Evolutionary conservation across 2,888 invertebrate genomes (phyloP).

Genomic region (Phyllotreta striolata): DNA sequence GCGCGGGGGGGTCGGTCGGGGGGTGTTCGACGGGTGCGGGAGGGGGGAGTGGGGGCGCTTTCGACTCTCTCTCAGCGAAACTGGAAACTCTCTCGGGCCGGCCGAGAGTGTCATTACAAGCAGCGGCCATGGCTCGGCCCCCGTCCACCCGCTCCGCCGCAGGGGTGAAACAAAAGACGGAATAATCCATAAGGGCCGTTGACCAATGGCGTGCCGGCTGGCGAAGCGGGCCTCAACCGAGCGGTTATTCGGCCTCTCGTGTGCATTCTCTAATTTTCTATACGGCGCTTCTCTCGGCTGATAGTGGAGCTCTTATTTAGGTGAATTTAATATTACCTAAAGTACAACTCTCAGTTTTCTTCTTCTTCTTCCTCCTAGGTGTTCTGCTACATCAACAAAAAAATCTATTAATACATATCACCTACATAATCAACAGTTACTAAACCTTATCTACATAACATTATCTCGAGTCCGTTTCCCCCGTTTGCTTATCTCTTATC

Average conservation of each 20-base stretch:
- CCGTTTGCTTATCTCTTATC: conserved; percentile 21
- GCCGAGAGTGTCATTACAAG: conserved; percentile 62
- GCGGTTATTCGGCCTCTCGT: conserved; percentile 20
- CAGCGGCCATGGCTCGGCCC: conserved; percentile 59
- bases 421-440: too few relatives aligned
- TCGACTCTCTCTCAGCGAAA: conserved; percentile 50
- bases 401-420: too few relatives aligned
- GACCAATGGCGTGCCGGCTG: conserved; percentile 59
- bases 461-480: background rate
- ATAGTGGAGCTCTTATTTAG: too few relatives aligned
- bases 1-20: conserved; percentile 19
- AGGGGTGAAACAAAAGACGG: conserved; percentile 62
- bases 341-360: too few relatives aligned
- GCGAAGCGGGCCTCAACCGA: conserved; percentile 35
- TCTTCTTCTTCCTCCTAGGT: too few relatives aligned
- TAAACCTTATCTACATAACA: too few relatives aligned
- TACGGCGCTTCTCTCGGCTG: too few relatives aligned
- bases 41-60: conserved; percentile 37
- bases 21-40: background rate
- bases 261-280: too few relatives aligned
- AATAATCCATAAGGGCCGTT: conserved; percentile 62
- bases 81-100: conserved; percentile 56
- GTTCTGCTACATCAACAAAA: too few relatives aligned
- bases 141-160: conserved; percentile 48
- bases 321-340: too few relatives aligned